These are phyloP conservation scores for Mesitornis unicolor DNA, from an alignment of 2,113 vertebrate genomes.

Conservation along the genomic window DNA sequence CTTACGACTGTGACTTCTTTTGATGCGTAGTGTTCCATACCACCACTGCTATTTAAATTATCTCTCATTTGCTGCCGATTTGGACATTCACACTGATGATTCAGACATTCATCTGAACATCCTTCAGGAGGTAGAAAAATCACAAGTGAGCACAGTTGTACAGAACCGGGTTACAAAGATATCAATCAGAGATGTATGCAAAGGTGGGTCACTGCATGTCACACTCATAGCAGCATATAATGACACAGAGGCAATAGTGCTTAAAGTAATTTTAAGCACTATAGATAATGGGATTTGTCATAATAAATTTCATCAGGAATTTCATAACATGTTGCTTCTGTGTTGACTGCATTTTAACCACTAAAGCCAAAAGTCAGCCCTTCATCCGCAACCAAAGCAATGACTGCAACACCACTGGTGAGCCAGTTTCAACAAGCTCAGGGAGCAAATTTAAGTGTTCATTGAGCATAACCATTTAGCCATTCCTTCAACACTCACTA, in stretches of 20 bases:
- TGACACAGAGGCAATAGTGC: neutral
- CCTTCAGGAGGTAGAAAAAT: neutral
- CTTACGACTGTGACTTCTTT: neutral
- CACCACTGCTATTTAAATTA: neutral
- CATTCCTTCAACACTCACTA: neutral
- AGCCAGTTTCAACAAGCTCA: neutral
- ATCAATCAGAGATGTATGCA: neutral
- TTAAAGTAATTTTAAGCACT: neutral
- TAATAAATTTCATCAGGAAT: neutral
- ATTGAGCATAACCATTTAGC: neutral
- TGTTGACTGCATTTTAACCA: neutral
- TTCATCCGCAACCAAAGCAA: neutral
- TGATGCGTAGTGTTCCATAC: neutral
- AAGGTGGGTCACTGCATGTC: neutral
- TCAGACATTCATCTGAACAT: neutral
- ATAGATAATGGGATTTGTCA: neutral
- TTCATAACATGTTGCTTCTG: neutral
- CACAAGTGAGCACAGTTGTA: neutral
- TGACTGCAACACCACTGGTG: rapidly evolving
- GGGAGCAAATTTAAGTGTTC: neutral
- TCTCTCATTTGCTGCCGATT: neutral
- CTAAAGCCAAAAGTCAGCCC: neutral
- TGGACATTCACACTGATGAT: neutral
- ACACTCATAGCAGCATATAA: neutral
- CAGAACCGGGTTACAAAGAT: neutral